Conservation (phyloP, 2,888 invertebrate genomes). For the Rhagonycha fulva region DNA sequence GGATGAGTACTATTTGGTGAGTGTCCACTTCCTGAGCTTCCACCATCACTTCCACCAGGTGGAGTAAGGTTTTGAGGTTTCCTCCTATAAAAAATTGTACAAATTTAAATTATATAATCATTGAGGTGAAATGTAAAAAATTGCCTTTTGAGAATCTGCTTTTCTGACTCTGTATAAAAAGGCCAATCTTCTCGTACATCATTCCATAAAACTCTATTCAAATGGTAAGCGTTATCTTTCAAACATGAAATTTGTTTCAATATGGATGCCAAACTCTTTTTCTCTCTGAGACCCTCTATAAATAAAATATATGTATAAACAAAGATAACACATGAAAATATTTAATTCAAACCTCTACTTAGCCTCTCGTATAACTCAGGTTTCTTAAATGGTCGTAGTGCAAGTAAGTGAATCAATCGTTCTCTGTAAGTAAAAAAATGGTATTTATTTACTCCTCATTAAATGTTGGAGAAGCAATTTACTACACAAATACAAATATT, state of each 20-base stretch:
- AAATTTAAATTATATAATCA: background rate
- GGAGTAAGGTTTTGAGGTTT: conserved; percentile 92
- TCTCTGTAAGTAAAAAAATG: conserved; percentile 65
- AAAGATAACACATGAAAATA: background rate
- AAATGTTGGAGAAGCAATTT: background rate
- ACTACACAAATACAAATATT: background rate
- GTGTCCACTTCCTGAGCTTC: conserved; percentile 77
- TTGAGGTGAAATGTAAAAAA: background rate
- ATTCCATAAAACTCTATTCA: conserved; percentile 87
- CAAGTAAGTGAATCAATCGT: conserved; percentile 91
- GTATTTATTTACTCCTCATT: background rate
- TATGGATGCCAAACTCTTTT: conserved; percentile 74
- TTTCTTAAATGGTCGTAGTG: conserved; percentile 91
- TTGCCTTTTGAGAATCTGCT: conserved; percentile 83
- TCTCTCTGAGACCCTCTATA: conserved; percentile 87
- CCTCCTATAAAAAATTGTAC: conserved; percentile 61
- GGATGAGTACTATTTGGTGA: conserved; percentile 77
- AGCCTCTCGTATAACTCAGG: conserved; percentile 85
- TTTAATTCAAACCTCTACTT: conserved; percentile 69
- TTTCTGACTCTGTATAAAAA: conserved; percentile 89
- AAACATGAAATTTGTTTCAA: conserved; percentile 80
- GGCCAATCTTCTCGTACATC: conserved; percentile 95
- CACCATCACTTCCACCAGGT: conserved; percentile 82
- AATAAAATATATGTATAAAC: conserved; percentile 9
- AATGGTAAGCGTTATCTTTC: conserved; percentile 88